A percentile compares a stretch with the other conserved stretches of the same genome.
Evolutionary conservation across 2,797 vertebrate species (phyloP).

Genomic region (Eptatretus atami): DNA sequence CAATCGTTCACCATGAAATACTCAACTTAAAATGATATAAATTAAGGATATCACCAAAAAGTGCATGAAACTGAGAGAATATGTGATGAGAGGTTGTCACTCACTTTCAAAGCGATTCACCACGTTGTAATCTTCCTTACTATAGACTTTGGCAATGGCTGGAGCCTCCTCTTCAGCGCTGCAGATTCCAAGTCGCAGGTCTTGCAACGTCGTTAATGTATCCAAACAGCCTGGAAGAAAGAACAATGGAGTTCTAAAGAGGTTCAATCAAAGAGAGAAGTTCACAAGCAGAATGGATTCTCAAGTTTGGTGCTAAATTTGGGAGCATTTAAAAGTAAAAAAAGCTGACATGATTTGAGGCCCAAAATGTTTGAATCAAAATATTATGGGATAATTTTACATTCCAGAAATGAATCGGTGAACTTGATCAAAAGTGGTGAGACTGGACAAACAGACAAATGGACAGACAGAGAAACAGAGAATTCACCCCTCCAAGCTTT

Average conservation of each 20-base stretch:
- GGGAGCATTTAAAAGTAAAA: no score
- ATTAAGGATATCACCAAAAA: not conserved
- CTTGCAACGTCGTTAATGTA: constrained; percentile 86
- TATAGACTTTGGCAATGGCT: constrained; percentile 94
- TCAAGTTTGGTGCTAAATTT: no score
- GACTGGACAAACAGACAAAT: no score
- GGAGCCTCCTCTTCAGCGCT: constrained; percentile 85
- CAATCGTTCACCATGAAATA: not conserved
- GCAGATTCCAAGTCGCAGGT: constrained; percentile 80
- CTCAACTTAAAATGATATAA: not conserved
- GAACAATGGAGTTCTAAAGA: constrained; percentile 5
- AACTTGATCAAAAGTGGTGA: no score
- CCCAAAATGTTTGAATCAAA: no score
- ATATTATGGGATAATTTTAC: no score
- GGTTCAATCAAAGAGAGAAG: no score
- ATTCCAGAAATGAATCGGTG: no score
- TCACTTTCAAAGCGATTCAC: constrained; percentile 98
- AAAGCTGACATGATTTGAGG: no score
- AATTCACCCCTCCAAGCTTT: no score
- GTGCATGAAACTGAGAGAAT: not conserved
- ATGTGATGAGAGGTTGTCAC: constrained; percentile 11
- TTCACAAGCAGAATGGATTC: no score
- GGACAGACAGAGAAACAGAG: no score
- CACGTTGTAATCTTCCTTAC: constrained; percentile 90
- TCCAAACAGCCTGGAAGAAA: constrained; percentile 52